Evolutionary conservation across 2,888 invertebrate genomes (phyloP).

Genomic region (Dendrolimus pini): DNA sequence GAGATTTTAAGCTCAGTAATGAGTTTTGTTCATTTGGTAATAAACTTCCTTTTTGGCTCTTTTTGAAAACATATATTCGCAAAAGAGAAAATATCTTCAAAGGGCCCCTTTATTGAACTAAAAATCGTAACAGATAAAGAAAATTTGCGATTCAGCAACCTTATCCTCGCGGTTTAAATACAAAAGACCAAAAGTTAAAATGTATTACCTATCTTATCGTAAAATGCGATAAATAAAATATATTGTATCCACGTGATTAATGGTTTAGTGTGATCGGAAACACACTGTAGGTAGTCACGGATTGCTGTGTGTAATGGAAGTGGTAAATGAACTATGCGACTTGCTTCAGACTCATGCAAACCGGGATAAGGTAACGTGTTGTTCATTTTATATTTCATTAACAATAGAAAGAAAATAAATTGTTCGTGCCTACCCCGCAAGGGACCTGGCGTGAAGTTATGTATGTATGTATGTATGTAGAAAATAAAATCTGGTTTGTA

Average conservation of each 20-base stretch:
- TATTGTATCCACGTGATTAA: constrained; percentile 5
- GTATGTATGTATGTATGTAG: too few species aligned
- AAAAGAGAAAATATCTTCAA: too few species aligned
- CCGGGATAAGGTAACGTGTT: constrained; percentile 82
- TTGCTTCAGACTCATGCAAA: constrained; percentile 86
- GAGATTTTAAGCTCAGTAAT: too few species aligned
- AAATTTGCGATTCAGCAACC: neutral
- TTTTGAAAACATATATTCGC: too few species aligned
- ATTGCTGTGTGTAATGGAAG: constrained; percentile 28
- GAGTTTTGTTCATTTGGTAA: too few species aligned
- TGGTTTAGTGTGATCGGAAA: constrained; percentile 10
- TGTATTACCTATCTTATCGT: constrained; percentile 6
- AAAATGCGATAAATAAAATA: constrained; percentile 5
- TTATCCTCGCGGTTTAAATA: neutral
- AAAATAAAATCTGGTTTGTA: too few species aligned
- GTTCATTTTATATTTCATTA: neutral
- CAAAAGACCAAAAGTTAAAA: neutral
- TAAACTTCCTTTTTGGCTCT: too few species aligned
- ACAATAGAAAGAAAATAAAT: too few species aligned
- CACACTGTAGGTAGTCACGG: constrained; percentile 12
- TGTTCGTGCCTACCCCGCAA: too few species aligned
- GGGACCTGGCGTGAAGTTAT: too few species aligned
- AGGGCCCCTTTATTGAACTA: too few species aligned
- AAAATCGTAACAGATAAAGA: neutral
- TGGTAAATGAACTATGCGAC: constrained; percentile 74